Evolutionary conservation across 2,113 vertebrate genomes (phyloP), one percentile per base, ranked within the genome.

Genomic region (Talpa occidentalis): DNA sequence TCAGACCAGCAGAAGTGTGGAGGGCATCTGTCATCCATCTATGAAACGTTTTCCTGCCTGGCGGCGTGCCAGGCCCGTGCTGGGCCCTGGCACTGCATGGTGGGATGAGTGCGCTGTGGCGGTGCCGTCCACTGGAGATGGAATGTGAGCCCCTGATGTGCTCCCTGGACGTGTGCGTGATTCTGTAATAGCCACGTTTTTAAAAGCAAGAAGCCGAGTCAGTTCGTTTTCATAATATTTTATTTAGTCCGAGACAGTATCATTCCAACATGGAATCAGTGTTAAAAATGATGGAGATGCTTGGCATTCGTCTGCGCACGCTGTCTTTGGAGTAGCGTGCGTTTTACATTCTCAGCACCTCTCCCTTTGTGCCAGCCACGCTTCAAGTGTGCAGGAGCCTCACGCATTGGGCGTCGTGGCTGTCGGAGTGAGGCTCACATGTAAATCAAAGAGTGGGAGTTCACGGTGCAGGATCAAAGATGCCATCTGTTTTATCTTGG

Each of bases 181-280:
- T 56, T 21, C 21, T 21, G 54, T 56, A 56, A 6, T 6, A 17
- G 1, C 54, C 21, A 56, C 54, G 24, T 22, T 22, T 56, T 22
- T 6, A 22, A 88, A 52, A 59, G 28, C 49, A 66, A 85, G 64
- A 92, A 84, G 42, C 8, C 56, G 24, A 77, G 67, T 32, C 64
- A 79, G 64, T 72, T 24, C 52, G 83, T 88, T 92, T 88, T 44
- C 70, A 54, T 87, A 32, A 24, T 64, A 64, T 88, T 90, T 94
- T 84, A 69, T 79, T 67, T 87, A 44, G 37, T 88, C 21, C 15
- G 78, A 82, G 62, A n/a, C 59, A 79, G 8, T 78, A 44, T 16
- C 5, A 49, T 84, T 80, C n/a, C 14, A 85, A 32, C 37, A 59
- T 76, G 52, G 69, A 67, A 54, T 74, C 42, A 42, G 30, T 69